Conservation (phyloP, 2,797 vertebrate species). For the Linurgus olivaceus region DNA sequence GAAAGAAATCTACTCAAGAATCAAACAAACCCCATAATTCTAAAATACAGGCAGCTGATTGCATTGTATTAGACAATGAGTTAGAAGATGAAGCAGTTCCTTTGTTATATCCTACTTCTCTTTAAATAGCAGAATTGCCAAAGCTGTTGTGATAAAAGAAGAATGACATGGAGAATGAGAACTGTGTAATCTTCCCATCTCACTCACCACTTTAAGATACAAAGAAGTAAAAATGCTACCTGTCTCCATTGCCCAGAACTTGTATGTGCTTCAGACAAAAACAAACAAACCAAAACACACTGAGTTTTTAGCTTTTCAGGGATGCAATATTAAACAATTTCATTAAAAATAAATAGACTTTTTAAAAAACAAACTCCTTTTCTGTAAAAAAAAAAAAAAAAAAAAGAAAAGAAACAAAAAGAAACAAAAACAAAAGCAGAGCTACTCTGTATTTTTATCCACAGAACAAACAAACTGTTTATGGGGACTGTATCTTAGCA, state of each 20-base stretch:
- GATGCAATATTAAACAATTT: not conserved
- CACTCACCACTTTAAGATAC: not conserved
- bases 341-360: not conserved
- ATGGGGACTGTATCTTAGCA: not conserved
- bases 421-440: not conserved
- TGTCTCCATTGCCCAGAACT: not conserved
- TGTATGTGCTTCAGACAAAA: not conserved
- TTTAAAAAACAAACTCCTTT: not conserved
- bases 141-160: slow-evolving; percentile 9
- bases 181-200: not conserved
- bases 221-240: not conserved
- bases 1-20: slow-evolving; percentile 3
- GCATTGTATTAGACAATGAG: slow-evolving; percentile 20
- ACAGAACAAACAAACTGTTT: not conserved
- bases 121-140: not conserved
- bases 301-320: not conserved
- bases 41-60: slow-evolving; percentile 5
- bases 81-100: not conserved
- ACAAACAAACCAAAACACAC: not conserved
- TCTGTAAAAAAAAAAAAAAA: not conserved
- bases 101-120: slow-evolving; percentile 23
- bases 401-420: not conserved
- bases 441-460: not conserved
- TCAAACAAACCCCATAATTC: not conserved
- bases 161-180: not conserved